Evolutionary conservation across 1,140 invertebrate species (phyloP).

Genomic region (Ostrea denselamellosa): DNA sequence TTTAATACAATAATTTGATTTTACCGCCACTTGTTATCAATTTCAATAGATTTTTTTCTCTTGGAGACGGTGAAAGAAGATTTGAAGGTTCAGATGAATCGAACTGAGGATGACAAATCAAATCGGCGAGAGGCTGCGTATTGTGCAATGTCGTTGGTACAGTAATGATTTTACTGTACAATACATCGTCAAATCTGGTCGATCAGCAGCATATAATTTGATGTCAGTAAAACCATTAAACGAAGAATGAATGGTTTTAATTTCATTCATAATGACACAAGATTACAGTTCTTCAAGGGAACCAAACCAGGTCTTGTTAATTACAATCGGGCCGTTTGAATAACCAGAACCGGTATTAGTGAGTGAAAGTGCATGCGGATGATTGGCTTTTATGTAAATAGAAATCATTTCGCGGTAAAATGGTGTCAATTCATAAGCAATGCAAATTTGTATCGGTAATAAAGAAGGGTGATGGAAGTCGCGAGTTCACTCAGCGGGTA

Average conservation of each 20-base stretch:
- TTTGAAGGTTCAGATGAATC: background rate
- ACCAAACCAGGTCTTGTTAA: background rate
- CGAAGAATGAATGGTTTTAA: slow-evolving; percentile 38
- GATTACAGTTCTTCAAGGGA: background rate
- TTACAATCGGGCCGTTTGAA: background rate
- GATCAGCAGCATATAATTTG: slow-evolving; percentile 2
- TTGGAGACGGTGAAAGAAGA: background rate
- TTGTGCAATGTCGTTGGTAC: background rate
- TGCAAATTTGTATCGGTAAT: background rate
- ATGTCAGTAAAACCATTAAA: slow-evolving; percentile 25
- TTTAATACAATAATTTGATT: background rate
- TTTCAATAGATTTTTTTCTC: background rate
- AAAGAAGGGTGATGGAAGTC: background rate
- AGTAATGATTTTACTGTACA: background rate
- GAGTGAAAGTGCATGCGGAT: slow-evolving; percentile 9
- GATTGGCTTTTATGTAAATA: slow-evolving; percentile 36
- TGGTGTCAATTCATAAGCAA: slow-evolving; percentile 33
- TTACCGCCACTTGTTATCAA: background rate
- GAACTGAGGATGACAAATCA: background rate
- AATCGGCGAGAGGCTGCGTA: background rate
- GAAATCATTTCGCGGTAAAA: slow-evolving; percentile 27
- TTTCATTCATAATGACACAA: slow-evolving; percentile 40
- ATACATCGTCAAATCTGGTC: background rate
- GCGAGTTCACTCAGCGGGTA: slow-evolving; percentile 18
- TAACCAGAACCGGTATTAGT: background rate